A percentile compares a stretch with the other conserved stretches of the same genome.
phyloP scores from a whole-genome alignment of 1,140 invertebrate species.

The Orchesella cincta region DNA sequence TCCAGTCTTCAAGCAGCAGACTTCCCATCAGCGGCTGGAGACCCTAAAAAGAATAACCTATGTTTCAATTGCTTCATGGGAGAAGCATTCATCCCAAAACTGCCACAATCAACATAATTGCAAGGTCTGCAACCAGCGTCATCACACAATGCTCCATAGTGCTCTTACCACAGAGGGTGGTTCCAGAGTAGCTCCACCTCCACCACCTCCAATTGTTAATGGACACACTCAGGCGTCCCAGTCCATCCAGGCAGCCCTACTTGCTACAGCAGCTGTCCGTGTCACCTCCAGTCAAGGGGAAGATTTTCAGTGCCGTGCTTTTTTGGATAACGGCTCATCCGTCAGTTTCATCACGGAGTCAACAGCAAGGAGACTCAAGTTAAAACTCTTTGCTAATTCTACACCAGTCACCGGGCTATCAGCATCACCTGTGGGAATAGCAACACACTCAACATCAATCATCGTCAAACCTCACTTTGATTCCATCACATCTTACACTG shows the following conservation, averaged over 20 bases:
- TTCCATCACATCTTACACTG: background rate
- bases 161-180: background rate
- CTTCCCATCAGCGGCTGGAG: background rate
- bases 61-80: background rate
- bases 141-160: conserved; percentile 13
- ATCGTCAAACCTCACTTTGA: background rate
- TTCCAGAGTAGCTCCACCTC: background rate
- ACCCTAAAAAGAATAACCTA: background rate
- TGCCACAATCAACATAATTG: background rate
- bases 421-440: background rate
- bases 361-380: background rate
- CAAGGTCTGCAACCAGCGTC: background rate
- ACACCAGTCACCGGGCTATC: background rate
- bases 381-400: background rate
- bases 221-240: background rate
- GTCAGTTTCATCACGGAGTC: background rate
- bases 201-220: too few species aligned
- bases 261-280: background rate
- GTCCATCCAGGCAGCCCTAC: background rate
- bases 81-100: background rate
- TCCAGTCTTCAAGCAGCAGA: background rate
- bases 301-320: background rate
- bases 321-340: background rate
- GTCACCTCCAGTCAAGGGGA: background rate
- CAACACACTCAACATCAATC: background rate